Evolutionary conservation across 2,113 vertebrate genomes (phyloP), one percentile per base, ranked within the genome.

Genomic region (Otolemur garnettii): DNA sequence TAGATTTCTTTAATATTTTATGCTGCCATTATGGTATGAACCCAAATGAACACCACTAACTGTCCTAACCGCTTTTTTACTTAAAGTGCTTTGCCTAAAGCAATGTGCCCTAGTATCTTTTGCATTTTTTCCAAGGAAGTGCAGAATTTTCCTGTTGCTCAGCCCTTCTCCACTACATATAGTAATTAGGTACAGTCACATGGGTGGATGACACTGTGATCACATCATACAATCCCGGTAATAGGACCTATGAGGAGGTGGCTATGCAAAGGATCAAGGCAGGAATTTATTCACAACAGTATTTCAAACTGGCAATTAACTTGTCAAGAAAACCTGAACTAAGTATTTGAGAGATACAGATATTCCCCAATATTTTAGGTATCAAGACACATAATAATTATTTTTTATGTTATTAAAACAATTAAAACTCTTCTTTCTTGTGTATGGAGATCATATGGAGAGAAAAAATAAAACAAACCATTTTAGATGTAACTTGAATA

Each of bases 401-500:
- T 26, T 91, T 78, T 30, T 17, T 90, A 15, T 24, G 38, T 72
- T 87, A 81, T 53, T 80, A 91, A 81, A 81, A 57, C 7, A 84
- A 87, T 33, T n/a, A 72, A 92, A 95, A 89, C 5, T 30, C 19
- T 79, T 50, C 6, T 93, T 93, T 72, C 38, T 80, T 88, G 50
- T 4, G 62, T 75, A 4, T 59, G 4, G 19, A 86, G 66, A 28
- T 75, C 18, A 55, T n/a, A 87, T 38, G 2, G 5, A 35, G 84
- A 81, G 8, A 35, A 83, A 83, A 79, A 87, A 55, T 4, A 72
- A 60, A 57, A 24, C 4, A 11, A 87, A 33, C 2, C 7, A 71
- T 66, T 95, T 96, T 90, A 90, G 68, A 60, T 45, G 2, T 42
- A 45, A 78, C n/a, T 71, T 87, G 60, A 94, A 66, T 92, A 62